These are phyloP conservation scores for Spodoptera frugiperda DNA, from an alignment of 1,140 invertebrate species.

Conservation along the genomic window DNA sequence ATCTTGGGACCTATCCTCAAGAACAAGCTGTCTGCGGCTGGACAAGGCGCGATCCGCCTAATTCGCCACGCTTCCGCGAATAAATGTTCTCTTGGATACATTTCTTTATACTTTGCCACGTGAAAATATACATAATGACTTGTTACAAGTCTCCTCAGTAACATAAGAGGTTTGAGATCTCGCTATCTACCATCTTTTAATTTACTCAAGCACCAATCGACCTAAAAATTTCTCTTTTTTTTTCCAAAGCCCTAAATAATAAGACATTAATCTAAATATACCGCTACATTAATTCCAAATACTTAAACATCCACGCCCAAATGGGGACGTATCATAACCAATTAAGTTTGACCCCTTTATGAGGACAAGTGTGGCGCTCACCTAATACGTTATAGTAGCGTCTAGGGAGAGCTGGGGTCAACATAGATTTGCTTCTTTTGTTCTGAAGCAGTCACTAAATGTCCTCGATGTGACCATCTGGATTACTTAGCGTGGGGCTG, in stretches of 20 bases:
- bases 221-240: not conserved
- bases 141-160: constrained; percentile 14
- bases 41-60: constrained; percentile 72
- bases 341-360: constrained; percentile 49
- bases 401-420: constrained; percentile 53
- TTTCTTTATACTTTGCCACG: constrained; percentile 27
- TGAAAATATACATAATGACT: constrained; percentile 33
- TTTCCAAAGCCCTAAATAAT: not conserved
- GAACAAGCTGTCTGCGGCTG: constrained; percentile 59
- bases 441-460: constrained; percentile 73
- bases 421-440: constrained; percentile 67
- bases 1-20: constrained; percentile 18
- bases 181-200: not conserved
- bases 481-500: constrained; percentile 79
- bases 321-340: constrained; percentile 63
- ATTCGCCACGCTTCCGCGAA: constrained; percentile 69
- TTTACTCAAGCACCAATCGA: not conserved
- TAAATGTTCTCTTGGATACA: constrained; percentile 49
- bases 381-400: constrained; percentile 49
- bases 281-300: constrained; percentile 32
- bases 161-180: not conserved
- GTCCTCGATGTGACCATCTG: constrained; percentile 69
- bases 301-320: constrained; percentile 48
- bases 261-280: constrained; percentile 33
- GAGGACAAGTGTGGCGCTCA: constrained; percentile 32